Base-by-base conservation (phyloP, 1,140 invertebrate genomes). In the Bombus terrestris region DNA sequence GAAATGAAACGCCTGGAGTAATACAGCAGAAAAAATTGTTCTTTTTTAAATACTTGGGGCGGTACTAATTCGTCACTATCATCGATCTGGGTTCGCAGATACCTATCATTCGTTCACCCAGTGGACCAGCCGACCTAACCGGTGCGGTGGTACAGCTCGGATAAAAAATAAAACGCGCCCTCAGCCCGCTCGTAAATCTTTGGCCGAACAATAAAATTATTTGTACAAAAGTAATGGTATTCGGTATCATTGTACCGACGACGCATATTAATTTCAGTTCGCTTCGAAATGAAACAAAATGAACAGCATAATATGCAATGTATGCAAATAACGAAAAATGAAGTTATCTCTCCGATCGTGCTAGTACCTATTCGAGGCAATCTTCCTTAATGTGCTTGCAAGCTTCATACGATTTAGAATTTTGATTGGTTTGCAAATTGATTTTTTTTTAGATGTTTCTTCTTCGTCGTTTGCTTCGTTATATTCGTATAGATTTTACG, bases 81-180 rank as follows among this genome's bases (percentile, higher is more conserved):
- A 62, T 88, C 64, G 76, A 83, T 79, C 81, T 72, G 64, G 64
- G 77, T 76, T 84, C 59, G 75, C 57, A 71, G 73, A 86, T 69
- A 69, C 41, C 76, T 83, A 68, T 83, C 85, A 88, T 88, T 69
- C 77, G 77, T 80, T 80, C 64, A 9, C 28, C 39, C 86, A n/a
- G 62, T 43, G 75, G 71, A 88, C 77, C n/a, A 68, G 53, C 81
- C 86, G 84, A 89, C 66, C 59, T 37, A 81, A 89, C 88, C 81
- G 84, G 86, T 84, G 81, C 81, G 81, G 86, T 84, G 83, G 81
- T 90, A 88, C 86, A 90, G 88, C 89, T 87, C 66, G 64, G 10
- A 59, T 43, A 89, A 83, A 88, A 90, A 90, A 43, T 64, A 77
- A 78, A 81, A 64, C 62, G 41, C 35, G 39, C 72, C 35, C 35